Base-by-base conservation (phyloP, 2,888 invertebrate species). In the Melipona bicolor region DNA sequence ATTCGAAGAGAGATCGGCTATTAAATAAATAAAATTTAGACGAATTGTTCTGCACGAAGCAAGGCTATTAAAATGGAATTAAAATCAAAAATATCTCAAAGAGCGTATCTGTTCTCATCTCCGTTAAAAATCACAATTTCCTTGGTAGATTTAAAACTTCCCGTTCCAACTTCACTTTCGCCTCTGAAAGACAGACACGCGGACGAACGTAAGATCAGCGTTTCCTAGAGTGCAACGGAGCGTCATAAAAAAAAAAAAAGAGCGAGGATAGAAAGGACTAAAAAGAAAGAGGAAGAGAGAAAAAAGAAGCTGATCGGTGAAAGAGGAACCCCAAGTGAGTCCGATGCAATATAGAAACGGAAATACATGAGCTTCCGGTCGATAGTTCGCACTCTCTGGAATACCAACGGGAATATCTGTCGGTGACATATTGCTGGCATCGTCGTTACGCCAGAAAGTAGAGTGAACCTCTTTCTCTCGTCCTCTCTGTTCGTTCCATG, bases 361-460 rank as follows among this genome's bases (percentile, higher is more conserved):
- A 90, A 90, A 90, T 90, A 92, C 92, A 91, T 88, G 91, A 90
- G 89, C 90, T 90, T 88, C 89, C 90, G 90, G 90, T 89, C 87
- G 89, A 90, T 89, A 86, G 90, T 87, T 87, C 88, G 89, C 87
- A 74, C 89, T 89, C 90, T 88, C 64, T 72, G 77, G 85, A 90
- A 90, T 90, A 88, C 90, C 89, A 90, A 88, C 85, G 86, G 90
- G 90, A 89, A 91, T 90, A 89, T 91, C 93, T 93, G 94, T 88
- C 90, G 87, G 88, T 93, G 93, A 93, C 93, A 93, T 93, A 93
- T 93, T 93, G 93, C 91, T 89, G 87, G 91, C 90, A 91, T 91
- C 90, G 87, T 90, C 91, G 90, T 92, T 91, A 88, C 87, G 87
- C 85, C 85, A 79, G 85, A 91, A 90, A 92, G 89, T 89, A 89